Conservation (phyloP, 2,113 vertebrate species). For the pig (Sus scrofa) region T2T-Sscrofa CM000819.6:51736001-51736500, state of each 20-base stretch:
- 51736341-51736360: neutral
- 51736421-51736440: neutral
- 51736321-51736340: neutral
- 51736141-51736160: neutral
- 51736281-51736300: neutral
- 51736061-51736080: neutral
- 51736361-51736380: neutral
- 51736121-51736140: neutral
- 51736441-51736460: neutral
- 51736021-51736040: neutral
- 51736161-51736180: neutral
- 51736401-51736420: neutral
- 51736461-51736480: neutral
- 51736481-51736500: neutral
- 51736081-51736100: neutral
- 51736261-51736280: neutral
- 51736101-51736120: neutral
- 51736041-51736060: neutral
- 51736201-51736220: neutral
- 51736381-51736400: neutral
- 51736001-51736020: neutral
- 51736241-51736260: neutral
- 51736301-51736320: neutral
- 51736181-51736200: neutral
- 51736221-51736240: neutral